Evolutionary conservation across 2,113 vertebrate species (phyloP).

Genomic region (Tachycineta bicolor): DNA sequence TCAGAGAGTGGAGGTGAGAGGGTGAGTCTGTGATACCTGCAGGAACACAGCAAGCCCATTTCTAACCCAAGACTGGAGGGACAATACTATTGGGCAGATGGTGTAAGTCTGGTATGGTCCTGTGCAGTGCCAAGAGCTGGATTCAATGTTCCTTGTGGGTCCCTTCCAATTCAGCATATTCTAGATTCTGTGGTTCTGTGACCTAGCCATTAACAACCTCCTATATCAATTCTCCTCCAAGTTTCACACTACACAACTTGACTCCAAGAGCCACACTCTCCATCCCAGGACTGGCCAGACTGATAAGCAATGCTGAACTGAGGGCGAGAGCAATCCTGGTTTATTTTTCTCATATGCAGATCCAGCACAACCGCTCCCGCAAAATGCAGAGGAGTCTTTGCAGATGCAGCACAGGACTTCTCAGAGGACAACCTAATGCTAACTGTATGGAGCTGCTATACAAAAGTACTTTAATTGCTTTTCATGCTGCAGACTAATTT

Average conservation of each 20-base stretch:
- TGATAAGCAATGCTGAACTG: background rate
- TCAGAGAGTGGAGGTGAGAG: fast-evolving
- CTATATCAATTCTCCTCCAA: background rate
- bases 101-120: background rate
- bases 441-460: background rate
- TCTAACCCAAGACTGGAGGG: background rate
- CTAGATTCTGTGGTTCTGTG: background rate
- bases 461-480: slow-evolving; percentile 14
- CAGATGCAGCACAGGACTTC: background rate
- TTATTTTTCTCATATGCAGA: background rate
- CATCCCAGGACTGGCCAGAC: background rate
- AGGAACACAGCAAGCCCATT: background rate
- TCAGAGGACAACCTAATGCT: slow-evolving; percentile 1
- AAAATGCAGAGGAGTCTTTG: background rate
- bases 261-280: background rate
- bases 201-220: background rate
- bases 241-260: background rate
- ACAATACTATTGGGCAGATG: background rate
- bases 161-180: background rate
- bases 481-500: slow-evolving; percentile 7
- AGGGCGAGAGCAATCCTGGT: background rate
- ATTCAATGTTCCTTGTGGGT: background rate
- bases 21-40: background rate
- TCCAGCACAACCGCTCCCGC: background rate
- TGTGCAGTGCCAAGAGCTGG: background rate